Evolutionary conservation across 2,888 invertebrate genomes (phyloP).

Genomic region (Eupithecia centaureata): DNA sequence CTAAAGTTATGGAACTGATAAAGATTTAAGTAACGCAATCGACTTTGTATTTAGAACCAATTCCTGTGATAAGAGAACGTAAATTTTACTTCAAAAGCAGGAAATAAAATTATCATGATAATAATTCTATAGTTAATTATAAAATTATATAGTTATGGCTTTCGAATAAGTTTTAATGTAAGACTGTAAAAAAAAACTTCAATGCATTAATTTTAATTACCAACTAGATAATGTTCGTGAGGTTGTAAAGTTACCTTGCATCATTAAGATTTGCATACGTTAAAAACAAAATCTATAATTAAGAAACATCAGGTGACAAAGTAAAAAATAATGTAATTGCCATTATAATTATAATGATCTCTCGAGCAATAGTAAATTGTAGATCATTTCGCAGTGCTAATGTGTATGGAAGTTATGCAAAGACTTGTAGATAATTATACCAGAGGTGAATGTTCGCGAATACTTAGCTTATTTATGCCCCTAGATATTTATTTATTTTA

Average conservation of each 20-base stretch:
- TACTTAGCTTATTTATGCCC: conserved; percentile 63
- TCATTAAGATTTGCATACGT: background rate
- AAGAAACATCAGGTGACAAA: conserved; percentile 62
- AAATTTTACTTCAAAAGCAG: too few relatives aligned
- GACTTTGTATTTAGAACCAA: background rate
- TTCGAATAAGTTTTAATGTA: too few relatives aligned
- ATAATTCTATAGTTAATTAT: too few relatives aligned
- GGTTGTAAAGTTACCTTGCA: too few relatives aligned
- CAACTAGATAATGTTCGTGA: too few relatives aligned
- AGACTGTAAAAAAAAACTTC: background rate
- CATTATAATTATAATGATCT: conserved; percentile 67
- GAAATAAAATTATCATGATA: too few relatives aligned
- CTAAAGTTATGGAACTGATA: conserved; percentile 56
- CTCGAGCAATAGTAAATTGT: conserved; percentile 72
- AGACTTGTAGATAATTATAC: conserved; percentile 71
- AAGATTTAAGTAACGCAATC: conserved; percentile 37
- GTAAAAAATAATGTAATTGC: conserved; percentile 68
- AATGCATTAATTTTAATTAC: background rate
- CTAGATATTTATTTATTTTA: too few relatives aligned
- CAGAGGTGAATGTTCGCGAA: conserved; percentile 71
- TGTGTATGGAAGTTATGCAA: conserved; percentile 79
- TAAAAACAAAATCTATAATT: conserved; percentile 44
- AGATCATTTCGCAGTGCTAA: conserved; percentile 77
- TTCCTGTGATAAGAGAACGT: background rate
- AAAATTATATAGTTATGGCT: too few relatives aligned